phyloP scores from a whole-genome alignment of 2,888 invertebrate species.

The Saturnia pavonia region DNA sequence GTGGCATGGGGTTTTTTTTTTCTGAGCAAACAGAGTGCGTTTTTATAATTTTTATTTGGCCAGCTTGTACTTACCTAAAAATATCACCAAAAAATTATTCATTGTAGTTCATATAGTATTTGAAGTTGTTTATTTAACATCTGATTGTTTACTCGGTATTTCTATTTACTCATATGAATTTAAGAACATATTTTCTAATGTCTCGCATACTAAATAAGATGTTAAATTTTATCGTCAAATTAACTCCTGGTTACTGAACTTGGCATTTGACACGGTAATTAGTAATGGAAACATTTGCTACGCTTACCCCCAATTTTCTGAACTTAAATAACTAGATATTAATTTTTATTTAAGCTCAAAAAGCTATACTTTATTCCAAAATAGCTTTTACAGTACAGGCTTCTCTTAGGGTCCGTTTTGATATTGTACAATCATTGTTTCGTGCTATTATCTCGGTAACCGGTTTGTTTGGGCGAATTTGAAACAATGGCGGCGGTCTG shows the following conservation, averaged over 20 bases:
- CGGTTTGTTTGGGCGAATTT: slow-evolving; percentile 74
- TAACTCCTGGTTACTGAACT: neutral
- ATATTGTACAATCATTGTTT: neutral
- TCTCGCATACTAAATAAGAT: neutral
- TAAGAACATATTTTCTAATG: neutral
- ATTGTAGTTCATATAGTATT: neutral
- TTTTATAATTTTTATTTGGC: neutral
- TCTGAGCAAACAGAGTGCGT: neutral
- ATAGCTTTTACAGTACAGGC: neutral
- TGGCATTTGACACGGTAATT: neutral
- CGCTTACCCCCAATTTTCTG: too few species aligned
- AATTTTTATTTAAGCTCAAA: too few species aligned
- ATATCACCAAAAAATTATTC: neutral
- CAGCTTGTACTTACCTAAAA: neutral
- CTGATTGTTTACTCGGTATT: neutral
- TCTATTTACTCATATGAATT: neutral
- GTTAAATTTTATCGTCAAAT: neutral
- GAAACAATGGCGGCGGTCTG: slow-evolving; percentile 62
- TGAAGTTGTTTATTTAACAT: neutral
- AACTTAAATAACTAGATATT: too few species aligned
- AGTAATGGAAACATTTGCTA: too few species aligned
- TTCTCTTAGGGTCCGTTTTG: neutral
- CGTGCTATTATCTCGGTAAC: slow-evolving; percentile 43
- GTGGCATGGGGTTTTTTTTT: neutral
- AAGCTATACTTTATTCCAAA: neutral